Percentiles rank a stretch among this genome's conserved stretches.
These are phyloP conservation scores for Labeo rohita DNA, from an alignment of 2,113 vertebrate genomes.

Conservation along the genomic window DNA sequence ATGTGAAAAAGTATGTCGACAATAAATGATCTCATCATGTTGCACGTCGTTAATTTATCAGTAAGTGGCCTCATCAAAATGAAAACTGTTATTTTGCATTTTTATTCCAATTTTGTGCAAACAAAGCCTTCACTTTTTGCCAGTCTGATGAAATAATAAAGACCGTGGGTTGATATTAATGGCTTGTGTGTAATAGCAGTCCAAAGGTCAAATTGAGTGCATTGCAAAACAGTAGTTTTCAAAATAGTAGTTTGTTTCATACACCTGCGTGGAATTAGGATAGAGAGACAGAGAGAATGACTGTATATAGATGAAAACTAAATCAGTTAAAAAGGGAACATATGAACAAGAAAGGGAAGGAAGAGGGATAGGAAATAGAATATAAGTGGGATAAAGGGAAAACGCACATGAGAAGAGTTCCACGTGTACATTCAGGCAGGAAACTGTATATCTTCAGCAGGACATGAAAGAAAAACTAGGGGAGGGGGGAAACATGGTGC, in stretches of 20 bases:
- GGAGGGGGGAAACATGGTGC: not conserved
- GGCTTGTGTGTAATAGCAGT: not conserved
- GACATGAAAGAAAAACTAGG: constrained; percentile 15
- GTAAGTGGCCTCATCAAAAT: not conserved
- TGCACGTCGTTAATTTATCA: not conserved
- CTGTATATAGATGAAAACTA: not conserved
- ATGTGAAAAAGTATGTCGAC: too few species aligned
- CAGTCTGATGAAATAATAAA: not conserved
- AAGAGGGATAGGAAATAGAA: not conserved
- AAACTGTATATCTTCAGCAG: constrained; percentile 39
- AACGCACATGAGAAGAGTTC: constrained; percentile 22
- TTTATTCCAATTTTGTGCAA: not conserved
- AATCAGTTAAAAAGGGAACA: not conserved
- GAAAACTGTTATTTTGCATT: not conserved
- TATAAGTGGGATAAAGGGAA: not conserved
- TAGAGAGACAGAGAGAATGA: not conserved
- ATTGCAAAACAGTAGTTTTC: not conserved
- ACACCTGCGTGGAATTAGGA: not conserved
- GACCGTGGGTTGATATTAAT: not conserved
- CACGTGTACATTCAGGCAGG: constrained; percentile 36
- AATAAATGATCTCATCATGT: not conserved
- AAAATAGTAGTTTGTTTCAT: not conserved
- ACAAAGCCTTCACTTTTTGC: not conserved
- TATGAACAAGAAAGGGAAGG: not conserved
- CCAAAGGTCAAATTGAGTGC: not conserved